phyloP scores from a whole-genome alignment of 1,140 invertebrate genomes.

The Bombus superbus region DNA sequence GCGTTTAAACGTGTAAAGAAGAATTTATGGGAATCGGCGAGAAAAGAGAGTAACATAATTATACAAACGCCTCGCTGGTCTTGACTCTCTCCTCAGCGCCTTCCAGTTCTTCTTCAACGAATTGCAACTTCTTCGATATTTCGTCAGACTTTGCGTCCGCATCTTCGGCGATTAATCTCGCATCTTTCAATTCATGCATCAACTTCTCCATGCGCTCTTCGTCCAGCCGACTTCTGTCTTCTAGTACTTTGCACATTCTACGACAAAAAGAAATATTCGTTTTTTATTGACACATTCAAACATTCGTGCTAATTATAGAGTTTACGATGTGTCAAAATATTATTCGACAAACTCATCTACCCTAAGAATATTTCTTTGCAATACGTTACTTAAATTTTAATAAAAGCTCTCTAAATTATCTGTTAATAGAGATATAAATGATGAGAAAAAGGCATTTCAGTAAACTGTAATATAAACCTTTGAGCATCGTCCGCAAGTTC shows the following conservation, averaged over 20 bases:
- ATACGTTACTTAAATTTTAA: neutral
- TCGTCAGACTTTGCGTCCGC: slow-evolving; percentile 93
- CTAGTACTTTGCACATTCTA: slow-evolving; percentile 92
- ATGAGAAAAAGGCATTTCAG: neutral
- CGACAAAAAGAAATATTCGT: neutral
- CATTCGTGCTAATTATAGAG: neutral
- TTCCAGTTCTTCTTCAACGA: slow-evolving; percentile 95
- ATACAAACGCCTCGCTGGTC: slow-evolving; percentile 91
- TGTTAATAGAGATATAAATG: too few species aligned
- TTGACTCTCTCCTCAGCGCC: slow-evolving; percentile 94
- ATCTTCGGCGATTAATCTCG: slow-evolving; percentile 90
- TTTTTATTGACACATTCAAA: neutral
- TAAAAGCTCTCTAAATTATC: neutral
- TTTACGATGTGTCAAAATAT: neutral
- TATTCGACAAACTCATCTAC: neutral
- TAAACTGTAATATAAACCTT: slow-evolving; percentile 83
- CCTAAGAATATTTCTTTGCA: neutral
- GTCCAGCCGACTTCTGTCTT: slow-evolving; percentile 89
- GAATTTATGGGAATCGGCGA: too few species aligned
- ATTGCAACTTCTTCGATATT: slow-evolving; percentile 93
- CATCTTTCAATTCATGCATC: slow-evolving; percentile 90
- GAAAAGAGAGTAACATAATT: slow-evolving; percentile 27
- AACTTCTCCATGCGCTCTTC: slow-evolving; percentile 90
- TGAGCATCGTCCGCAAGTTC: slow-evolving; percentile 92
- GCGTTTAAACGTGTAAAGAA: neutral